Evolutionary conservation across 2,797 vertebrate species (phyloP).

Genomic region (Phoeniculus purpureus): DNA sequence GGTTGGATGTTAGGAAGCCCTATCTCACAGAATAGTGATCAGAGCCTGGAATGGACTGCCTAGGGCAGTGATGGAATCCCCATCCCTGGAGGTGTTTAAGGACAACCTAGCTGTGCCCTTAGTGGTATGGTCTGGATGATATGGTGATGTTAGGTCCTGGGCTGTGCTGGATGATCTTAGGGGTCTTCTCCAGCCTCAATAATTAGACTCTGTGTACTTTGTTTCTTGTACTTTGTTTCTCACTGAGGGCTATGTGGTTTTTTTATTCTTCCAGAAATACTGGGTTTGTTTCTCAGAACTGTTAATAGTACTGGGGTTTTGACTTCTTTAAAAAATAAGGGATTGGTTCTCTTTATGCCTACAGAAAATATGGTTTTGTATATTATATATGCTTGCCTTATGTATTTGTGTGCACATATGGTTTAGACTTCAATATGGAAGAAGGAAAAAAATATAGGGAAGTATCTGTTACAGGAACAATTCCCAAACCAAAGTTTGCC

Average conservation of each 20-base stretch:
- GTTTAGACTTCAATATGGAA: not conserved
- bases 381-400: not conserved
- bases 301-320: not conserved
- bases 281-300: not conserved
- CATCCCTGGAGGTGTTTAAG: too few species aligned
- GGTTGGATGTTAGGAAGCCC: too few species aligned
- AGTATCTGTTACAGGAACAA: not conserved
- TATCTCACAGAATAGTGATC: too few species aligned
- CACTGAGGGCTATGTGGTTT: not conserved
- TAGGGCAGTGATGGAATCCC: too few species aligned
- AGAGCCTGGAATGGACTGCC: too few species aligned
- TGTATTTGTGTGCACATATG: not conserved
- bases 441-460: not conserved
- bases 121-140: too few species aligned
- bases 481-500: not conserved
- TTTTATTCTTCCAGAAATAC: not conserved
- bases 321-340: not conserved
- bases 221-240: not conserved
- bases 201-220: too few species aligned
- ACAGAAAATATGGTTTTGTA: not conserved
- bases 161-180: too few species aligned
- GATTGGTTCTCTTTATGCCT: accelerated
- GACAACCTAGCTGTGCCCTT: too few species aligned
- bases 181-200: too few species aligned
- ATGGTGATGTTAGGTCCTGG: too few species aligned